Evolutionary conservation across 2,797 vertebrate species (phyloP).

Genomic region (Dromococcyx pavoninus): DNA sequence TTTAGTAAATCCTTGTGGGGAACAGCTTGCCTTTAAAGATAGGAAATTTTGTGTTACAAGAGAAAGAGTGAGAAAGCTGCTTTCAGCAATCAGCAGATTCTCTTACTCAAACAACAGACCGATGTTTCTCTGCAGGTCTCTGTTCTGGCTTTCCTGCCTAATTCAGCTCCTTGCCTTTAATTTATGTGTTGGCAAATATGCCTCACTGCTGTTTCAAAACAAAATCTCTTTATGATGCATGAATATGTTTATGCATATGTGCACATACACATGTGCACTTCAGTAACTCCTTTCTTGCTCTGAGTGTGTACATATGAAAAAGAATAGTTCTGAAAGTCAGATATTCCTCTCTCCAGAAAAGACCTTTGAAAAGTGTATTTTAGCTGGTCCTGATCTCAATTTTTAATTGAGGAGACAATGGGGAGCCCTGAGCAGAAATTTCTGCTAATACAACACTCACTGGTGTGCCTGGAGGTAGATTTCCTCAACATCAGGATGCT

Average conservation of each 20-base stretch:
- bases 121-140: background rate
- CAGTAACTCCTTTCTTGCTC: background rate
- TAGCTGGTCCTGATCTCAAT: background rate
- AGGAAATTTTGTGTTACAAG: background rate
- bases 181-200: background rate
- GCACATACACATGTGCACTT: background rate
- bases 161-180: background rate
- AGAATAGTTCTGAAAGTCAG: background rate
- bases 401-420: background rate
- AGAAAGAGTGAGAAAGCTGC: background rate
- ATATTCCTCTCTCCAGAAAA: background rate
- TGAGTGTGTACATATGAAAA: background rate
- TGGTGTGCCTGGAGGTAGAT: background rate
- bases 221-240: background rate
- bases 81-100: background rate
- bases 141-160: background rate
- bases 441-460: background rate
- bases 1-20: background rate
- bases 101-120: background rate
- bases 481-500: background rate
- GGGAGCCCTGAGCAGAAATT: background rate
- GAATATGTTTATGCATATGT: accelerated
- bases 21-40: background rate
- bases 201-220: background rate
- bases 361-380: background rate